Conservation (phyloP, 2,888 invertebrate genomes). For the Pachycephus smyrnensis region DNA sequence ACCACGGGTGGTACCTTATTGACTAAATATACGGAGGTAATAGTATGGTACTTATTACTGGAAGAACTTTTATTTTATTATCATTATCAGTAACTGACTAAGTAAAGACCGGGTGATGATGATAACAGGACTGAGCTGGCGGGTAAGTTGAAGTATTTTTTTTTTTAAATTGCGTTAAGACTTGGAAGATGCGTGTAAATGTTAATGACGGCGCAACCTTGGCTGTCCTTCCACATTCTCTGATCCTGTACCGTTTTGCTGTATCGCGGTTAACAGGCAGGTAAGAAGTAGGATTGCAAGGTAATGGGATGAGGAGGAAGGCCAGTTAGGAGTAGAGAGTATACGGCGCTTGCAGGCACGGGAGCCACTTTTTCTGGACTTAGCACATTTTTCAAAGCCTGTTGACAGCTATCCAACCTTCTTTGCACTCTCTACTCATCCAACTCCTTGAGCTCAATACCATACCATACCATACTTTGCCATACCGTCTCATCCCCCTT, state of each 20-base stretch:
- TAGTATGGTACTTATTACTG: not conserved
- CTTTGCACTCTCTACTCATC: slow-evolving; percentile 29
- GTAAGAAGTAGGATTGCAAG: slow-evolving; percentile 53
- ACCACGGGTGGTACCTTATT: not conserved
- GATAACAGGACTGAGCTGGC: not conserved
- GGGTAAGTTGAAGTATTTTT: not conserved
- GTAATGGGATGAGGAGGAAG: slow-evolving; percentile 41
- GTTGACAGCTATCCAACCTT: slow-evolving; percentile 57
- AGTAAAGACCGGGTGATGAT: not conserved
- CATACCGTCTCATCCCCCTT: slow-evolving; percentile 19
- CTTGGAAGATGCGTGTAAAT: slow-evolving; percentile 47
- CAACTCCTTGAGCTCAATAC: slow-evolving; percentile 17
- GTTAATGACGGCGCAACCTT: slow-evolving; percentile 57
- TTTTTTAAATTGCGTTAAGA: not conserved
- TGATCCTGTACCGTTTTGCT: slow-evolving; percentile 61
- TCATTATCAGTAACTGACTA: not conserved
- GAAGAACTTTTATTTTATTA: not conserved
- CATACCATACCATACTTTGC: slow-evolving; percentile 25
- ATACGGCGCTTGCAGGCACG: slow-evolving; percentile 54
- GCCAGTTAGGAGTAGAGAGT: slow-evolving; percentile 24
- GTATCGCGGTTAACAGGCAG: slow-evolving; percentile 56
- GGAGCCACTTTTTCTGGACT: slow-evolving; percentile 58
- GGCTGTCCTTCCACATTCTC: slow-evolving; percentile 57
- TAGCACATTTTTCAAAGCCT: slow-evolving; percentile 62
- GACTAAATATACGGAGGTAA: not conserved